Conservation (phyloP, 2,888 invertebrate species). For the Anticlea derivata region DNA sequence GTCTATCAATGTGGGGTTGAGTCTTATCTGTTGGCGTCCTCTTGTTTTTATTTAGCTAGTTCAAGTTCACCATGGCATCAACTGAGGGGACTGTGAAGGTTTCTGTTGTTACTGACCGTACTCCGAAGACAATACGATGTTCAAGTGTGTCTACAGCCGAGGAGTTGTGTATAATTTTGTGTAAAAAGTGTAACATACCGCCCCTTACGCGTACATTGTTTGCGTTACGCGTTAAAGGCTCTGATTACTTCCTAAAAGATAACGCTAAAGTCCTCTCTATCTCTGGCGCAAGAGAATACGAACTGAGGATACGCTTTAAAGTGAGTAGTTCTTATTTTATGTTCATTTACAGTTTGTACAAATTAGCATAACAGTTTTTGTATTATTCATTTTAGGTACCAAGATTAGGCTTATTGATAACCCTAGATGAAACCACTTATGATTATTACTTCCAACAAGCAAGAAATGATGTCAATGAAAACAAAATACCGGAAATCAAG, state of each 20-base stretch:
- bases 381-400: slow-evolving; percentile 72
- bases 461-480: slow-evolving; percentile 90
- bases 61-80: slow-evolving; percentile 73
- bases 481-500: slow-evolving; percentile 90
- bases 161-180: slow-evolving; percentile 88
- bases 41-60: slow-evolving; percentile 66
- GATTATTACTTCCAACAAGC: slow-evolving; percentile 95
- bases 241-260: slow-evolving; percentile 88
- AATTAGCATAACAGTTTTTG: slow-evolving; percentile 15
- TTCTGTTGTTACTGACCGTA: slow-evolving; percentile 69
- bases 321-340: slow-evolving; percentile 52
- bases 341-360: slow-evolving; percentile 1
- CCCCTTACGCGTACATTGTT: slow-evolving; percentile 91
- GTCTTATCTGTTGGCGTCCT: slow-evolving; percentile 61
- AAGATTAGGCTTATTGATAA: slow-evolving; percentile 84
- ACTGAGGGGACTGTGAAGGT: slow-evolving; percentile 71
- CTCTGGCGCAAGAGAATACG: slow-evolving; percentile 83
- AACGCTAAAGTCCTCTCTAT: slow-evolving; percentile 74
- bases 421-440: slow-evolving; percentile 89
- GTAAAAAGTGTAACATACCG: slow-evolving; percentile 88
- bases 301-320: slow-evolving; percentile 92
- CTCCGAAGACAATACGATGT: slow-evolving; percentile 70
- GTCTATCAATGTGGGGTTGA: slow-evolving; percentile 52
- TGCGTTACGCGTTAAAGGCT: slow-evolving; percentile 86
- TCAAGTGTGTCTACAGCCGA: slow-evolving; percentile 83